Base-by-base conservation (phyloP, 1,140 invertebrate species). In the Drosophila lowei region DNA sequence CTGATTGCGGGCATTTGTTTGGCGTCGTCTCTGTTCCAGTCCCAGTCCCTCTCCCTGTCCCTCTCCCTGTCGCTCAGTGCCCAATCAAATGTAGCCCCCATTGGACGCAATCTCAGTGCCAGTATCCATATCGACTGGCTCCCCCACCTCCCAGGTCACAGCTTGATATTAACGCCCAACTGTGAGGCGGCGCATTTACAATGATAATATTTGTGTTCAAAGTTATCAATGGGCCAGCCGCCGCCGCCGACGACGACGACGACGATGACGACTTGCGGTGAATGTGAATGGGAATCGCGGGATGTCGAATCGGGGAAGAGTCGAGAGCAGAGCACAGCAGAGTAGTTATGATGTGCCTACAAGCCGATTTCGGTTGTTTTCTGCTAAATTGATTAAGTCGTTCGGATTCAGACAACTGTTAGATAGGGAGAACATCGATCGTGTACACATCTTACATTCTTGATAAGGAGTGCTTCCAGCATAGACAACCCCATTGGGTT, bases 1-100 rank as follows among this genome's bases (percentile, higher is more conserved):
- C 86, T 89, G 89, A 90, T 90, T 90, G 86, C 79, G 71, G 71
- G 77, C 77, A 90, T 90, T 90, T 90, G 89, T 90, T 90, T 85
- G 70, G 61, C 84, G 59, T 64, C 54, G 43, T 50, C 66, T 48
- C 38, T 18, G 13, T 53, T 53, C 5, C 28, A 34, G 7, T 49
- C 25, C 2, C 7, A 11, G 1, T 47, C 3, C 25, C 43, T 4
- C 6, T 59, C 13, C 9, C 41, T 52, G 41, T 25, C 16, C 49
- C 48, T 16, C 28, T n/a, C 11, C 15, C 50, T 38, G 57, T 34
- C 53, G 52, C 60, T 65, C 66, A 53, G 62, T 55, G 42, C 70
- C 71, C 62, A 74, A 65, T 78, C 73, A 67, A 73, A 80, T 28
- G 63, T 74, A 60, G 18, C 42, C 59, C 61, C 57, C 62, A 30